Percentiles rank a stretch among this genome's conserved stretches.
Conservation (phyloP, 2,113 vertebrate genomes). For the Pollimyrus isidori region DNA sequence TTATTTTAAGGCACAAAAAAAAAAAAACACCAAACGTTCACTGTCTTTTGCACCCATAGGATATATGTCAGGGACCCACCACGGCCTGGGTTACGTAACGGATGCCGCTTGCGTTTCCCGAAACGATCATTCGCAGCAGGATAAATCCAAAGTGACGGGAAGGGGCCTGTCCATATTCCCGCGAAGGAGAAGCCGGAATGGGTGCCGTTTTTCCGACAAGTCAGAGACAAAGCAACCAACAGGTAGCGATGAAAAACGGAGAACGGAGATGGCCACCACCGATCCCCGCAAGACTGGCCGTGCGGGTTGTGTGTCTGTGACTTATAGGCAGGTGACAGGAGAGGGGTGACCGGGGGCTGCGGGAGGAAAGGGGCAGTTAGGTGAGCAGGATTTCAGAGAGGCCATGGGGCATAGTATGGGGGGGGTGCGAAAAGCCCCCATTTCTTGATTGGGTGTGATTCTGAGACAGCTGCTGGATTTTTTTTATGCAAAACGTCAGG, state of each 20-base stretch:
- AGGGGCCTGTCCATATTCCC: background rate
- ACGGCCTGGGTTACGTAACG: background rate
- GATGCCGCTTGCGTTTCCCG: background rate
- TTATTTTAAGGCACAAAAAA: conserved; percentile 34
- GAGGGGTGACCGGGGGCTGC: background rate
- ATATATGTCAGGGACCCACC: background rate
- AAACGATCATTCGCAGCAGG: background rate
- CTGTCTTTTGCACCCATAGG: background rate
- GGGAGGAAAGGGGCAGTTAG: background rate
- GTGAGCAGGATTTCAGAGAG: background rate
- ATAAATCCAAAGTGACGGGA: background rate
- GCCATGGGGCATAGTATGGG: background rate
- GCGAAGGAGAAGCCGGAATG: background rate
- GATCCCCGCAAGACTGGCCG: background rate
- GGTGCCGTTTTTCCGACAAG: background rate
- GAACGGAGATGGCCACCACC: background rate
- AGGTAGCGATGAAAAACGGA: background rate
- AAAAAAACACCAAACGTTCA: conserved; percentile 30
- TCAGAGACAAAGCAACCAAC: background rate
- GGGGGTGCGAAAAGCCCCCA: background rate
- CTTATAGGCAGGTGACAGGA: background rate
- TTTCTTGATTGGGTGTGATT: background rate
- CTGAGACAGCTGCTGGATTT: no score
- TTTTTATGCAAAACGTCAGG: background rate
- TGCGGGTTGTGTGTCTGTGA: background rate